Evolutionary conservation across 1,140 invertebrate species (phyloP).

Genomic region (Callitettix versicolor): DNA sequence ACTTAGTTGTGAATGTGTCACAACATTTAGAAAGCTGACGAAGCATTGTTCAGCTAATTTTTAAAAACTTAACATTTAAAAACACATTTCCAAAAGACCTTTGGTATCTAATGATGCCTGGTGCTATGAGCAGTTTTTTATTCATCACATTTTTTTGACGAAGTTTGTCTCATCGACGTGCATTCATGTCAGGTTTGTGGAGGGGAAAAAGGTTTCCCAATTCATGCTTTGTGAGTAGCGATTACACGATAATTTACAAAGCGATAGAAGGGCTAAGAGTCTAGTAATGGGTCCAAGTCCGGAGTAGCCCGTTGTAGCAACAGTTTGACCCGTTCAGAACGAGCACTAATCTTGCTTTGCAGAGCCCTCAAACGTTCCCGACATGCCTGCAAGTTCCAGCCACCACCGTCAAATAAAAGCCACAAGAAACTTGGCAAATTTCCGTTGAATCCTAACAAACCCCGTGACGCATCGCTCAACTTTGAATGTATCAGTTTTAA

Average conservation of each 20-base stretch:
- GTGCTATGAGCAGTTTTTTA: neutral
- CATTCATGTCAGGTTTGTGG: neutral
- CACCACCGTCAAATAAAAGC: slow-evolving; percentile 12
- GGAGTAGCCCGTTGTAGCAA: slow-evolving; percentile 73
- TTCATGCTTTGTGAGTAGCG: too few relatives aligned
- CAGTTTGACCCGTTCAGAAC: slow-evolving; percentile 76
- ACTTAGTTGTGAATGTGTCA: slow-evolving; percentile 12
- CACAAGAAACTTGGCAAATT: slow-evolving; percentile 2
- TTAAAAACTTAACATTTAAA: neutral
- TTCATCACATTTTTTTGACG: neutral
- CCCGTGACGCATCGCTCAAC: neutral
- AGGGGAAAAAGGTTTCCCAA: too few relatives aligned
- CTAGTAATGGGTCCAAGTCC: slow-evolving; percentile 52
- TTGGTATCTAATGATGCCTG: neutral
- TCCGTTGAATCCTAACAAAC: slow-evolving; percentile 6
- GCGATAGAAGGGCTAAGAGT: slow-evolving; percentile 21
- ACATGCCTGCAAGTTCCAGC: slow-evolving; percentile 49
- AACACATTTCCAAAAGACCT: neutral
- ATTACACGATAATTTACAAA: neutral
- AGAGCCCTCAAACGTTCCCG: slow-evolving; percentile 73
- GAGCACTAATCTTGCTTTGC: slow-evolving; percentile 77
- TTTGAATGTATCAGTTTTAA: neutral
- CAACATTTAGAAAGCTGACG: slow-evolving; percentile 14
- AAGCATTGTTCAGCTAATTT: too few relatives aligned
- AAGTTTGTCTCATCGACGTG: neutral